These are phyloP conservation scores for Lates calcarifer DNA, from an alignment of 2,113 vertebrate genomes.

Conservation along the genomic window DNA sequence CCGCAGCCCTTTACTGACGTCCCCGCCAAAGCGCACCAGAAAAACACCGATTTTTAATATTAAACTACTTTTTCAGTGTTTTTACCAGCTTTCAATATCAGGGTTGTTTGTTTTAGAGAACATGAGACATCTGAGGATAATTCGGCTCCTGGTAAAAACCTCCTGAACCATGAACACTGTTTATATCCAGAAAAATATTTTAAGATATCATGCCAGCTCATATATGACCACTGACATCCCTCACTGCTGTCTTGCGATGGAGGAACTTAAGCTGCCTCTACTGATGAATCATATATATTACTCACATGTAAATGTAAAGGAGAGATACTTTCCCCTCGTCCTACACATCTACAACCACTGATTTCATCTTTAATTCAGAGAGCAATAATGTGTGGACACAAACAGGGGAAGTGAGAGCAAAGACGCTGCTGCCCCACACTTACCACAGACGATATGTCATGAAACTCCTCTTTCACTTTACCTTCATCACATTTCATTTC, in stretches of 20 bases:
- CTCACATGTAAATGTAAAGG: conserved; percentile 1
- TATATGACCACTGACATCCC: not conserved
- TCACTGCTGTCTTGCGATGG: not conserved
- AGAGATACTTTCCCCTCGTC: conserved; percentile 2
- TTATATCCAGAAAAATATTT: not conserved
- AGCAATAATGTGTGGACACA: not conserved
- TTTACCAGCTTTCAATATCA: too few relatives aligned
- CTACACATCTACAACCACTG: not conserved
- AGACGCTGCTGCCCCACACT: conserved; percentile 31
- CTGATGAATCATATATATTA: not conserved
- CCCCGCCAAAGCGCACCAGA: too few relatives aligned
- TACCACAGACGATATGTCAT: conserved; percentile 31
- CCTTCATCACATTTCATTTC: not conserved
- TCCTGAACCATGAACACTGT: not conserved
- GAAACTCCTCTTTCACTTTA: conserved; percentile 52
- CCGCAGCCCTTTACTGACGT: too few relatives aligned
- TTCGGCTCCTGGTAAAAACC: too few relatives aligned
- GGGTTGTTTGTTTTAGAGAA: too few relatives aligned
- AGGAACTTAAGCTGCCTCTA: not conserved
- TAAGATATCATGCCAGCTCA: too few relatives aligned
- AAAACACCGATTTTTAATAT: too few relatives aligned
- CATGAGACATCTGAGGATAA: too few relatives aligned
- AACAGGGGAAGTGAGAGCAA: conserved; percentile 67
- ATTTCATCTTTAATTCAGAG: not conserved
- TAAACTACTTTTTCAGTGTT: too few relatives aligned